Evolutionary conservation across 2,797 vertebrate species (phyloP).

Genomic region (Sebastes steindachneri): DNA sequence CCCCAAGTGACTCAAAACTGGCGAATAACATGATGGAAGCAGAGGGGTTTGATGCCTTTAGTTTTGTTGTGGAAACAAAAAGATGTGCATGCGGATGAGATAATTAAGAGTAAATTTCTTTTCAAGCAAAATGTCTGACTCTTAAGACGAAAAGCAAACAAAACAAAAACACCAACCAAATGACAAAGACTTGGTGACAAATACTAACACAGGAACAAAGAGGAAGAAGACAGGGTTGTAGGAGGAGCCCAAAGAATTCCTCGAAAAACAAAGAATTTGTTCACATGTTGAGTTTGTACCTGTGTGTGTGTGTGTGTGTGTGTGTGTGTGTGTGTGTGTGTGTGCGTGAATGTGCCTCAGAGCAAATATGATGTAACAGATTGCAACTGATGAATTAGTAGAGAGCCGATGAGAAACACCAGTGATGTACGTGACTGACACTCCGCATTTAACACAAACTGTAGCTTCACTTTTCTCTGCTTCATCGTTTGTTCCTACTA

Average conservation of each 20-base stretch:
- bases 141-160: neutral
- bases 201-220: neutral
- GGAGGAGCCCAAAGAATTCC: conserved; percentile 5
- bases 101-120: conserved; percentile 81
- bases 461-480: conserved; percentile 2
- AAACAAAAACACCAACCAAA: neutral
- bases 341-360: conserved; percentile 12
- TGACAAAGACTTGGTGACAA: neutral
- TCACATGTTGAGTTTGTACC: neutral
- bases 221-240: neutral
- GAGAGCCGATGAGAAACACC: conserved; percentile 7
- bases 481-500: conserved; percentile 4
- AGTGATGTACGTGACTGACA: conserved; percentile 35
- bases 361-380: conserved; percentile 67
- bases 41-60: conserved; percentile 86
- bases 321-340: conserved; percentile 12
- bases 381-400: conserved; percentile 58
- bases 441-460: conserved; percentile 6
- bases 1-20: conserved; percentile 64
- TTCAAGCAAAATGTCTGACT: neutral
- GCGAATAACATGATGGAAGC: conserved; percentile 50
- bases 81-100: conserved; percentile 89
- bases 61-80: conserved; percentile 87
- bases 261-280: conserved; percentile 5
- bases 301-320: conserved; percentile 22